These are phyloP conservation scores for Gisinianus flammeolus DNA, from an alignment of 2,888 invertebrate species.

Conservation along the genomic window DNA sequence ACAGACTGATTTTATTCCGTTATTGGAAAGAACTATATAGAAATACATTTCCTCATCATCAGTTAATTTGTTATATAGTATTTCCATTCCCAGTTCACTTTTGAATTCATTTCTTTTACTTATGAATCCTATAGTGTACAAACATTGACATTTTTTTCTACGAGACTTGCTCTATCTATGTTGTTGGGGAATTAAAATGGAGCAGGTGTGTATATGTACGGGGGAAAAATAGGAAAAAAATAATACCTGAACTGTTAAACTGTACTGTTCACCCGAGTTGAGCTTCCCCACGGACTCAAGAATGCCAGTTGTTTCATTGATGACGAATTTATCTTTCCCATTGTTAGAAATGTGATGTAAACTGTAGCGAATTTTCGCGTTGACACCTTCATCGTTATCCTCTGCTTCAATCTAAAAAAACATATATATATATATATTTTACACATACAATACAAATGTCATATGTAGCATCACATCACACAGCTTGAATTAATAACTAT, in stretches of 20 bases:
- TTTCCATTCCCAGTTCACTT: too few relatives aligned
- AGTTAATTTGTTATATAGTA: too few relatives aligned
- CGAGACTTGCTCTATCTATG: too few relatives aligned
- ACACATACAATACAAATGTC: too few relatives aligned
- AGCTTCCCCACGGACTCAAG: conserved; percentile 78
- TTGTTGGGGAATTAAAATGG: too few relatives aligned
- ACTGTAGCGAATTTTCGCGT: conserved; percentile 80
- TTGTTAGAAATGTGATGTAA: conserved; percentile 92
- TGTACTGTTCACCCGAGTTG: conserved; percentile 86
- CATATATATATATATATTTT: background rate
- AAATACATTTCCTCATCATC: conserved; percentile 19
- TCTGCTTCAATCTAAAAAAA: conserved; percentile 73
- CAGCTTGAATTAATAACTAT: background rate
- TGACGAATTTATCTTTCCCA: conserved; percentile 82
- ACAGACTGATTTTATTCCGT: background rate
- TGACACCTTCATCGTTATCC: conserved; percentile 85
- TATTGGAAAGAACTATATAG: conserved; percentile 28
- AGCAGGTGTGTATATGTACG: too few relatives aligned
- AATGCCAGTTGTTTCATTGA: conserved; percentile 78
- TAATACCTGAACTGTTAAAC: conserved; percentile 77
- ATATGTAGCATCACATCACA: background rate
- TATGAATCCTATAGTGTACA: background rate
- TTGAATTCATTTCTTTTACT: background rate
- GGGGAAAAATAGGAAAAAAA: too few relatives aligned
- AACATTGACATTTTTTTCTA: background rate